Base-by-base conservation (phyloP, 2,888 invertebrate species). In the Rambutsinella grinnellia region DNA sequence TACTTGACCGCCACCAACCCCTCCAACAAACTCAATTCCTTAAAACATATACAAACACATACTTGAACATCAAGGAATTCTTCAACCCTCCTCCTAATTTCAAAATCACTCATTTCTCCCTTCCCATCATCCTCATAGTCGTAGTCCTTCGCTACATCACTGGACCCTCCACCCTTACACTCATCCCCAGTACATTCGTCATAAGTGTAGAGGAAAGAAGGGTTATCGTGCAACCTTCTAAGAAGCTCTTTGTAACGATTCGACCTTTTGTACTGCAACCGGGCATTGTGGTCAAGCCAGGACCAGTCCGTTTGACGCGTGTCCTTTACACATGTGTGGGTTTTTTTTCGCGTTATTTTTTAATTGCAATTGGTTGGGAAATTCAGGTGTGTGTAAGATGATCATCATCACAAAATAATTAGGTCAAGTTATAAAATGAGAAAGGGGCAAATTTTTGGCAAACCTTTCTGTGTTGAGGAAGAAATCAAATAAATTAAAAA, bases 201-300 rank as follows among this genome's bases (percentile, higher is more conserved):
- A 23, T 3, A 24, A 23, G 3, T 44, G 26, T 27, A 51, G 3
- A 63, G 36, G n/a, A 23, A 36, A 1, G n/a, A 2, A 3, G 17
- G 23, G 8, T 51, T 49, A 15, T 53, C 63, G 63, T 46, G 26
- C 8, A 66, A 27, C 74, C 60, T 21, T 49, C 74, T 5, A 21
- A 72, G 23, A 21, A 79, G 70, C 54, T 66, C 54, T 49, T 80
- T 81, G 72, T 79, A 82, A 0, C 77, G 68, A 5, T 61, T 72
- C 5, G 79, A 86, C 13, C 93, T 89, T 82, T 93, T 92, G 82
- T 92, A 91, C 85, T 96, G 95, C 81, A 93, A 92, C 26, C 92
- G 91, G 84, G 93, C 90, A 85, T 95, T 94, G 28, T 93, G 90
- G 84, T 92, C 91, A 82, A 94, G 93, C 96, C 96, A 96, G 51